Evolutionary conservation across 2,888 invertebrate genomes (phyloP), one percentile per base, ranked within the genome.

Genomic region (Biston betularia): DNA sequence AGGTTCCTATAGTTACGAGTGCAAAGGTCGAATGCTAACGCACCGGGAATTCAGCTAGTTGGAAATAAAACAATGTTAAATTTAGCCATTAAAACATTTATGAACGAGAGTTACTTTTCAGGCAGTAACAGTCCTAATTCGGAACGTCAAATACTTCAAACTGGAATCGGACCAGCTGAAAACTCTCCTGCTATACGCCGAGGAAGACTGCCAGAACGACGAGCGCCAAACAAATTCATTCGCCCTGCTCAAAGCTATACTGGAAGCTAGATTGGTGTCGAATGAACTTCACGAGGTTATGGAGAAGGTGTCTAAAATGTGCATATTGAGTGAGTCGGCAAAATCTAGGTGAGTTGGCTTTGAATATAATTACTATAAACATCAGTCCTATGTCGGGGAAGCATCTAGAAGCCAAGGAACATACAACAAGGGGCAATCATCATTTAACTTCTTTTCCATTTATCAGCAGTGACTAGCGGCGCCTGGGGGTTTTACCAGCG

Each of bases 151-250:
- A 71, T 95, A 96, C 75, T 95, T 97, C 83, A 94, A 92, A 14
- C 89, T 98, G 15, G 95, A 94, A 60, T 91, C 89, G 0, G 96
- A 97, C 4, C 98, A 99, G 84, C 88, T 98, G 10, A 97, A 97
- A 85, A 95, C 97, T 6, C 89, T 99, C 0, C 89, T 99, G 11
- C 91, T 97, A 0, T 99, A 98, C 79, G 97, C 97, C 0, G 98
- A 99, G 83, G 97, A 98, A 85, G 98, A 99, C 83, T 94, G 99
- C 40, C 95, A 97, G 81, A 97, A 97, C 78, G 95, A 96, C 53
- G 97, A 97, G 45, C 95, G 96, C 75, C 98, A 98, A 82, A 95
- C 97, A 0, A 97, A 97, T 45, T 98, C 98, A 0, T 99, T 99
- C 83, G 95, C 96, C 0, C 89, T 99, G 0, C 90, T 99, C 0